Evolutionary conservation across 1,140 invertebrate species (phyloP), one percentile per base, ranked within the genome.

Genomic region (Sitodiplosis mosellana): DNA sequence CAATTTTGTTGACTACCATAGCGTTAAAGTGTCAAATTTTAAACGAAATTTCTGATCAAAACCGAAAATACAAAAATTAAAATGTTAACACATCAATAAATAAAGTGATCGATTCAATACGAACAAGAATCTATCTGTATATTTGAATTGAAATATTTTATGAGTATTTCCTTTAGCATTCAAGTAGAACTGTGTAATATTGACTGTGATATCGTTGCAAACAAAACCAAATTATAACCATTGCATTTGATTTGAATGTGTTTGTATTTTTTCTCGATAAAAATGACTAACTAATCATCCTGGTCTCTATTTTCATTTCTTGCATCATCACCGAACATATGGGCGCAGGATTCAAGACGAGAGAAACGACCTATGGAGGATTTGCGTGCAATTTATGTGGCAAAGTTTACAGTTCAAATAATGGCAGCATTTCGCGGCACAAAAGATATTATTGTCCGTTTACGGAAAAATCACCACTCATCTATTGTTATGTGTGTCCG

Each of bases 341-440:
- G 7, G 33, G 47, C 48, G 14, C 36, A 48, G 34, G 37, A 27
- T 33, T 19, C 48, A 10, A 47, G 47, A 22, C 33, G 11, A 38
- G 15, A 38, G 14, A 38, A 38, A 38, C 18, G 44, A 50, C 12
- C 2, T 51, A 54, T 45, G 57, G 54, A 44, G 48, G 54, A 18
- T 60, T 56, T 51, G 22, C 48, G 46, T 70, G 68, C 48, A 51
- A 59, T 17, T 51, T 63, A 6, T 72, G 69, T 49, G 56, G 59
- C 12, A 67, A 66, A 48, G 60, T 58, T 44, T 71, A 70, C 54
- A 65, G 61, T 2, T 61, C 65, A 15, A 66, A 64, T 8, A 57
- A 56, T 45, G 66, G 27, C 27, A 27, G 65, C 40, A 49, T 73
- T 4, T 58, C 58, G 10, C 60, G 65, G 5, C 65, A 68, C 40